These are phyloP conservation scores for Thereuonema tuberculata DNA, from an alignment of 1,140 invertebrate species.

Conservation along the genomic window DNA sequence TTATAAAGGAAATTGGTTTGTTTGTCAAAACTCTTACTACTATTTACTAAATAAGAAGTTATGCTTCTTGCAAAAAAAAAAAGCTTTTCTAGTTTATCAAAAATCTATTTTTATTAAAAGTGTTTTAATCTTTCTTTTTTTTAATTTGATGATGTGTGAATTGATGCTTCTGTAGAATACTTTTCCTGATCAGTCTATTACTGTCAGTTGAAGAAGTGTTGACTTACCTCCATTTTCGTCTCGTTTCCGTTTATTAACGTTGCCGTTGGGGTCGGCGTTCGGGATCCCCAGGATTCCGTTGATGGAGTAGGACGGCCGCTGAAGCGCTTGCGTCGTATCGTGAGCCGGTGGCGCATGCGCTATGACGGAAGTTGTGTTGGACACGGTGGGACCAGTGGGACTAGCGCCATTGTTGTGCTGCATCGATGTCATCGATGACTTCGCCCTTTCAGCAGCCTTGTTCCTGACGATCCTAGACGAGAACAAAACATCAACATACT, in stretches of 20 bases:
- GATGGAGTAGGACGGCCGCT: slow-evolving; percentile 65
- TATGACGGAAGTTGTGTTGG: slow-evolving; percentile 27
- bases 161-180: too few relatives aligned
- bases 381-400: slow-evolving; percentile 20
- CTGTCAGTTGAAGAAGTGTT: too few relatives aligned
- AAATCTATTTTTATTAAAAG: too few relatives aligned
- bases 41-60: too few relatives aligned
- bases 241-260: slow-evolving; percentile 49
- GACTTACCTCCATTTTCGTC: slow-evolving; percentile 40
- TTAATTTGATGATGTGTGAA: too few relatives aligned
- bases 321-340: slow-evolving; percentile 37
- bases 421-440: slow-evolving; percentile 45
- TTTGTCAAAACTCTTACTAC: too few relatives aligned
- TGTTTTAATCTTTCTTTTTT: too few relatives aligned
- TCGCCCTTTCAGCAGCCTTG: slow-evolving; percentile 90
- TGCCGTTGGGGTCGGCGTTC: slow-evolving; percentile 53
- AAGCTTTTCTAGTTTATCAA: too few relatives aligned
- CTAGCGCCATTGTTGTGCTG: slow-evolving; percentile 42
- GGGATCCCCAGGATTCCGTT: slow-evolving; percentile 85
- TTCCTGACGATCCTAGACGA: slow-evolving; percentile 78
- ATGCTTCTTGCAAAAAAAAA: too few relatives aligned
- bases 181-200: too few relatives aligned
- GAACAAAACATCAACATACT: too few relatives aligned
- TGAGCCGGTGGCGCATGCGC: slow-evolving; percentile 39
- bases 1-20: too few relatives aligned